Percentiles rank a stretch among this genome's conserved stretches.
phyloP scores from a whole-genome alignment of 2,797 vertebrate genomes.

The Phoebastria nigripes region DNA sequence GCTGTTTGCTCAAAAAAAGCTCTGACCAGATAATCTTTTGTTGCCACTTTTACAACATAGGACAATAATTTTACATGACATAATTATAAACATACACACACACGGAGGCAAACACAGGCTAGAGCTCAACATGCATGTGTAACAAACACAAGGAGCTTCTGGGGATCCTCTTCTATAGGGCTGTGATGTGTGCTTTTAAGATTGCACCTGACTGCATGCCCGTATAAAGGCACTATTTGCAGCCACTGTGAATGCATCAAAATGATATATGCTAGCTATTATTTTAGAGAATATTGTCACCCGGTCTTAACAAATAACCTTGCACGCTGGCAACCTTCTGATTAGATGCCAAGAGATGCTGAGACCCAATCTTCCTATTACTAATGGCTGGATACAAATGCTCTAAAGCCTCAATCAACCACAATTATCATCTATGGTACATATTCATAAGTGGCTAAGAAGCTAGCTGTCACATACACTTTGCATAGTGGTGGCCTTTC shows the following conservation, averaged over 20 bases:
- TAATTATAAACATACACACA: background rate
- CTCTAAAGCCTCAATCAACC: background rate
- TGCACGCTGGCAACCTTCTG: background rate
- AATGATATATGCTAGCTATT: background rate
- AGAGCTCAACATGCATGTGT: background rate
- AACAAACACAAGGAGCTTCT: background rate
- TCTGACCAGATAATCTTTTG: background rate
- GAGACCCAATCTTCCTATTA: background rate
- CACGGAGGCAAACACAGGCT: rapidly evolving
- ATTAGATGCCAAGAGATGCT: background rate
- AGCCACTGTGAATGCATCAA: background rate
- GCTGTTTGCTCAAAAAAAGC: background rate
- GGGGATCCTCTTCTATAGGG: background rate
- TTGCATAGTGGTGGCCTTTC: background rate
- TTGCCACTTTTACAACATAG: background rate
- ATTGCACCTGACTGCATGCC: background rate
- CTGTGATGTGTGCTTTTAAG: background rate
- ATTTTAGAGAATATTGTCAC: background rate
- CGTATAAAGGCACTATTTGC: background rate
- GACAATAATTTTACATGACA: background rate
- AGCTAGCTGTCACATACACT: background rate
- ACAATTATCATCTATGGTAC: background rate
- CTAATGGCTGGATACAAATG: background rate
- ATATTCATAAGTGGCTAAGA: background rate
- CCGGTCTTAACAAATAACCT: background rate